Evolutionary conservation across 2,888 invertebrate genomes (phyloP), one percentile per base, ranked within the genome.

Genomic region (Protula sp.): DNA sequence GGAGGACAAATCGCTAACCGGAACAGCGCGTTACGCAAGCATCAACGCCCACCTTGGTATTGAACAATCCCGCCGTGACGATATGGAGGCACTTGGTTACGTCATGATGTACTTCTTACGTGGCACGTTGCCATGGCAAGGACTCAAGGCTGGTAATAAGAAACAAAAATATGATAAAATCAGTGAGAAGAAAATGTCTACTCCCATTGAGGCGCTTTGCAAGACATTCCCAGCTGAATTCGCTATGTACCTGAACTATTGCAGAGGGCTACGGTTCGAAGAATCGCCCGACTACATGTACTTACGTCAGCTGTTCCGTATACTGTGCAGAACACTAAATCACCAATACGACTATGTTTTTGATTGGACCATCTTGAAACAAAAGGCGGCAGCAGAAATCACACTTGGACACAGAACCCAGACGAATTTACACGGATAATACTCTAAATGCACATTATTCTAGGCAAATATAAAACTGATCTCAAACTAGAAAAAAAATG

Each of bases 221-320:
- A 55, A 76, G 91, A 94, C 95, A 72, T 97, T 92, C 84, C 98
- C 98, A 74, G 95, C 97, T 60, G 98, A 99, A 85, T 99, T 99
- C 85, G 90, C 95, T 70, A 98, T 97, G 95, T 98, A 98, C 86
- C 87, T 99, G 83, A 98, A 98, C 86, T 99, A 98, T 85, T 94
- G 94, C 83, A 91, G 98, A 82, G 97, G 94, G 60, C 86, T 99
- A 78, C 88, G 94, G 74, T 99, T 99, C 83, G 98, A 99, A 82
- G 98, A 99, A 83, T 88, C 91, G 64, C 98, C 98, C 27, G 98
- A 99, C 84, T 99, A 99, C 85, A 97, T 97, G 94, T 99, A 99
- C 86, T 88, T 99, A 76, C 89, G 98, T 81, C 98, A 98, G 85
- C 84, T 94, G 82, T 94, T 92, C 87, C 91, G 97, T 82, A 98